Percentiles rank a stretch among this genome's conserved stretches.
phyloP scores from a whole-genome alignment of 1,140 invertebrate genomes.

The Drosophila nigrodunni region DNA sequence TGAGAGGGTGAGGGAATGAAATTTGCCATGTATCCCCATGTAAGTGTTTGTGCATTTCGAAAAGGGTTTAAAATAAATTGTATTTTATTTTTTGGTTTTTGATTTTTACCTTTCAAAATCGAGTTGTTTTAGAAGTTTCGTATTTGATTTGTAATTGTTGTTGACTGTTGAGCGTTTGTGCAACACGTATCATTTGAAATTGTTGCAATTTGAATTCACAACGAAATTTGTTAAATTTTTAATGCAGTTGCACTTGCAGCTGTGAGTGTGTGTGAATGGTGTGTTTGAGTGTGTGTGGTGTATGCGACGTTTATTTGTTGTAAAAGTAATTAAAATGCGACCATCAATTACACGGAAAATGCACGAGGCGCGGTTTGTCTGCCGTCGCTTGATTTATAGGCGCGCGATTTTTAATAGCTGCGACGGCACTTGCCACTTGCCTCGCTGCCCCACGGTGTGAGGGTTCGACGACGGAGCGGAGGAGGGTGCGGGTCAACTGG shows the following conservation, averaged over 20 bases:
- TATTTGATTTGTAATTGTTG: constrained; percentile 14
- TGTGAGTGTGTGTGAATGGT: constrained; percentile 12
- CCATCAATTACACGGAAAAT: constrained; percentile 80
- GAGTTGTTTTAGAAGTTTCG: constrained; percentile 12
- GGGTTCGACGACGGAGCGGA: constrained; percentile 9
- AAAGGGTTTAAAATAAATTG: constrained; percentile 5
- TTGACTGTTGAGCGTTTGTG: constrained; percentile 47
- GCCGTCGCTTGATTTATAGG: constrained; percentile 78
- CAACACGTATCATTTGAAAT: constrained; percentile 59
- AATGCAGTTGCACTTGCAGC: constrained; percentile 30
- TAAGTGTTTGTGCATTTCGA: constrained; percentile 31
- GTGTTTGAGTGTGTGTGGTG: constrained; percentile 24
- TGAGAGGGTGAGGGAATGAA: constrained; percentile 15
- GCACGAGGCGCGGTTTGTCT: constrained; percentile 49
- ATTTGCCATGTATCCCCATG: constrained; percentile 34
- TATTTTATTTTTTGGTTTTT: constrained; percentile 1
- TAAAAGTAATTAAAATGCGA: constrained; percentile 76
- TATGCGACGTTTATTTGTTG: constrained; percentile 73
- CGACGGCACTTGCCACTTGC: constrained; percentile 58
- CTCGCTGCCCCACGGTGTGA: constrained; percentile 26
- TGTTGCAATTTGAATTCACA: constrained; percentile 66
- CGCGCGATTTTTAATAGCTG: constrained; percentile 70
- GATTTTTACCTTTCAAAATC: constrained; percentile 71
- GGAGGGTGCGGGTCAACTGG: constrained; percentile 38
- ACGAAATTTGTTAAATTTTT: constrained; percentile 79